Evolutionary conservation across 2,113 vertebrate genomes (phyloP), one percentile per base, ranked within the genome.

Genomic region (Aix galericulata): DNA sequence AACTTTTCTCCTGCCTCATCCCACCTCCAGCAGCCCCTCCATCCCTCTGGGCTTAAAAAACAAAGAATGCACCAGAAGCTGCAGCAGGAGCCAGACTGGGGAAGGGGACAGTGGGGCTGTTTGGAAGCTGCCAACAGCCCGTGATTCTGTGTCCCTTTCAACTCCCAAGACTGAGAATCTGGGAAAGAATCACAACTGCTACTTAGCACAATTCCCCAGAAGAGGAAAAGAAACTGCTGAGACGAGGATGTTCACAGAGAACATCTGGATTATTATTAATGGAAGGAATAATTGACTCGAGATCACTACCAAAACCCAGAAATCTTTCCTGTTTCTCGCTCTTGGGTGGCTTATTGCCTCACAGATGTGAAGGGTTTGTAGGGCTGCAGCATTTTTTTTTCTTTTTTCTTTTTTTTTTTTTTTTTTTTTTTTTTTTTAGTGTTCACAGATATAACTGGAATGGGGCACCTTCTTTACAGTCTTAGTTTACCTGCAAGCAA

Each of bases 21-120:
- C 96, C 74, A 97, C 91, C 94, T 96, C 95, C 66, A 42, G 8
- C 11, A 67, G 66, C 53, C 50, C 55, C 84, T 64, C 48, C 40
- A 32, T 94, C 92, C 66, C 74, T 48, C 81, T 62, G 91, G 56
- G 15, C 46, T 78, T 55, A 3, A 32, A 68, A 66, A 53, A 73
- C 91, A 94, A 89, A 91, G 76, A 1, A 0, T 1, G 56, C 18
- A 22, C 58, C 91, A 78, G 82, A 72, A 72, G 55, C 71, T 52
- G 89, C 55, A 16, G 9, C 1, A 63, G 91, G 69, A 88, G 60
- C 38, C 2, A 9, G 55, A 48, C 29, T 6, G 8, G 56, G 14
- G 59, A 18, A 74, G 12, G 84, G n/a, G 21, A 81, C 42, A 90
- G 79, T 68, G 74, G 59, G 77, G 32, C 63, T 48, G 2, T 40